Evolutionary conservation across 92 coral and sea anemone species (phyloP).

Genomic region (Meandrina meandrites): DNA sequence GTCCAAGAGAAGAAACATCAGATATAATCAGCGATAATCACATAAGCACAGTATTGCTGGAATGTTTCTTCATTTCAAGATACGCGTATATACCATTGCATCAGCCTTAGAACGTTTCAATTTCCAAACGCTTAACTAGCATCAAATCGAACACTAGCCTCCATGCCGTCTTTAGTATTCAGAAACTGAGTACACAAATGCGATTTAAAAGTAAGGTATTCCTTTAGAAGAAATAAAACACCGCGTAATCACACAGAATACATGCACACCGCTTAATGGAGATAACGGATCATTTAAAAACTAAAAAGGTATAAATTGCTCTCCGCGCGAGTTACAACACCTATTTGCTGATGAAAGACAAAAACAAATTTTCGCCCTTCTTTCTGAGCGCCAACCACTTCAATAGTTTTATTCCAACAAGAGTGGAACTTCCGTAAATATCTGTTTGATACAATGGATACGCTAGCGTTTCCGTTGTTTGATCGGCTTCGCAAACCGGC

Average conservation of each 20-base stretch:
- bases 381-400: constrained; percentile 45
- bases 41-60: not conserved
- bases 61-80: not conserved
- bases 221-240: not conserved
- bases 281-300: constrained; percentile 15
- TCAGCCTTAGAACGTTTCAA: not conserved
- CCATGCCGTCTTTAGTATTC: not conserved
- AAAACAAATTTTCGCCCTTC: constrained; percentile 45
- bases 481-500: constrained; percentile 26
- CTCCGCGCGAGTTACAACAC: not conserved
- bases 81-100: not conserved
- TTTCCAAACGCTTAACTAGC: not conserved
- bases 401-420: constrained; percentile 47
- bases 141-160: not conserved
- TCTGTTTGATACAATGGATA: constrained; percentile 47
- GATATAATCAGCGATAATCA: not conserved
- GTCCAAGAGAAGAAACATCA: constrained; percentile 5
- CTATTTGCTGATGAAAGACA: constrained; percentile 38
- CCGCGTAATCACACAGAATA: not conserved
- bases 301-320: not conserved
- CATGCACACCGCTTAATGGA: not conserved
- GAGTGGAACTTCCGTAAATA: constrained; percentile 49
- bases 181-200: constrained; percentile 17
- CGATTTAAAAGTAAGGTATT: not conserved
- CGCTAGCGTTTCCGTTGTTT: constrained; percentile 46